A percentile compares a stretch with the other conserved stretches of the same genome.
Evolutionary conservation across 2,113 vertebrate species (phyloP).

Genomic region (Lasiurus borealis): DNA sequence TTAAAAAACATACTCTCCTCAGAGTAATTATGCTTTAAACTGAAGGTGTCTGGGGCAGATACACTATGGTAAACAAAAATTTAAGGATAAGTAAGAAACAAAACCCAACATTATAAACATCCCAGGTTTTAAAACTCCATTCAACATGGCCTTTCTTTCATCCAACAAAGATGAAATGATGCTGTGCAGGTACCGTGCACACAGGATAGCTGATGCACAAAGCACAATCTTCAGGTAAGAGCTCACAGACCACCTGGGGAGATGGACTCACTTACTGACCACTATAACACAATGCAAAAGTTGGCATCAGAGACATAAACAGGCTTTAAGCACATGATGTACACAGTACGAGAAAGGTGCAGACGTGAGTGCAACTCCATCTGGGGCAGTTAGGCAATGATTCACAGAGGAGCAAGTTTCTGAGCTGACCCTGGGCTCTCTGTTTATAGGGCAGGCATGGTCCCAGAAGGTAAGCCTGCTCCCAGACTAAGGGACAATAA

Average conservation of each 20-base stretch:
- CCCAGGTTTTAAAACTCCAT: background rate
- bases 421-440: background rate
- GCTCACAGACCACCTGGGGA: background rate
- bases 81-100: conserved; percentile 33
- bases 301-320: background rate
- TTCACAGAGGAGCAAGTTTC: background rate
- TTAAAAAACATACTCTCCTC: background rate
- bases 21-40: conserved; percentile 37
- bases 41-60: background rate
- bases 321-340: background rate
- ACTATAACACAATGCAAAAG: background rate
- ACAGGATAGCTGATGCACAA: background rate
- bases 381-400: background rate
- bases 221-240: background rate
- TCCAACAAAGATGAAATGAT: background rate
- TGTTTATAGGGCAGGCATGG: background rate
- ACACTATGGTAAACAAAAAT: background rate
- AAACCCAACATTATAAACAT: background rate
- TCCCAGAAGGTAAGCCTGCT: background rate
- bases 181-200: no score
- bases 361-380: background rate
- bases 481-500: background rate
- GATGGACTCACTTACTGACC: background rate
- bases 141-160: background rate
- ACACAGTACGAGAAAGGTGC: background rate